phyloP scores from a whole-genome alignment of 2,888 invertebrate species.

The Cepaea hortensis region DNA sequence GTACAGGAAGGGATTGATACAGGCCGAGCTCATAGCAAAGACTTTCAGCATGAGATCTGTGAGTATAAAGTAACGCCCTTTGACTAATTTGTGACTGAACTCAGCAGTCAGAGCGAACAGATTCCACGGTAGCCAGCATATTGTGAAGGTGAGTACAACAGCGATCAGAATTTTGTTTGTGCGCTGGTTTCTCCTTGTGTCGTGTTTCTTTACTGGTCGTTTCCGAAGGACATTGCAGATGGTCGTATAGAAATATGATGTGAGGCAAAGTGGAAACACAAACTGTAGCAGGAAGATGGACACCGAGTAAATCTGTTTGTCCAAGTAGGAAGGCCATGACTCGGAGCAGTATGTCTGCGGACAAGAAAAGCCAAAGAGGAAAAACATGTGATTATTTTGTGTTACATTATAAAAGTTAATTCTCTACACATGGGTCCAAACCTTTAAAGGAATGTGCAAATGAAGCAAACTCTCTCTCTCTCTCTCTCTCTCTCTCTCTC shows the following conservation, averaged over 20 bases:
- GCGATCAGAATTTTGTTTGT: slow-evolving; percentile 73
- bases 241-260: slow-evolving; percentile 67
- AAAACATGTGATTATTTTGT: no score
- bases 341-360: slow-evolving; percentile 68
- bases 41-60: slow-evolving; percentile 72
- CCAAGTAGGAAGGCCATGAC: slow-evolving; percentile 61
- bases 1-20: slow-evolving; percentile 75
- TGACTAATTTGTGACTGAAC: slow-evolving; percentile 61
- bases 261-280: slow-evolving; percentile 69
- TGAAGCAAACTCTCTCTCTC: no score
- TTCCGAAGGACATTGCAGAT: slow-evolving; percentile 69
- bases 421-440: no score
- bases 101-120: slow-evolving; percentile 69
- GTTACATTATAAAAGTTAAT: no score
- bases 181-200: slow-evolving; percentile 61
- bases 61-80: slow-evolving; percentile 67
- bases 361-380: neutral
- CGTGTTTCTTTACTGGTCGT: slow-evolving; percentile 66
- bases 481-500: no score
- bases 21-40: slow-evolving; percentile 74
- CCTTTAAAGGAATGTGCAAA: no score
- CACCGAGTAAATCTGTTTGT: slow-evolving; percentile 67
- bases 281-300: slow-evolving; percentile 70
- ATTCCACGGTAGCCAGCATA: slow-evolving; percentile 75
- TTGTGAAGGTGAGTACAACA: slow-evolving; percentile 72